phyloP scores from a whole-genome alignment of 2,113 vertebrate species.

The Beaufortia kweichowensis region DNA sequence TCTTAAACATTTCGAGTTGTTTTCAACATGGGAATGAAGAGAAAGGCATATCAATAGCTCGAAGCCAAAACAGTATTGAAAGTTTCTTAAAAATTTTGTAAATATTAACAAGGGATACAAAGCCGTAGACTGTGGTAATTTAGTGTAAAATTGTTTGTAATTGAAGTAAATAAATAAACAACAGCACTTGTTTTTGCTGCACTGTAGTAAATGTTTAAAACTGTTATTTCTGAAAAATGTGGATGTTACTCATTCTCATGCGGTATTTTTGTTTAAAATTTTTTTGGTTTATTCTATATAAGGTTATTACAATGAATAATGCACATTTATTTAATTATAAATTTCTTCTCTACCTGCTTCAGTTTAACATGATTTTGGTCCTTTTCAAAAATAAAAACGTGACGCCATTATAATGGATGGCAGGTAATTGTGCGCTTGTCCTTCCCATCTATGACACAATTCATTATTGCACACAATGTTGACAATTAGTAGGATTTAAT shows the following conservation, averaged over 20 bases:
- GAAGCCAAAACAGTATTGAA: conserved; percentile 56
- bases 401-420: conserved; percentile 42
- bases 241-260: not conserved
- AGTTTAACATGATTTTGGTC: too few species aligned
- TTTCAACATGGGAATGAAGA: conserved; percentile 54
- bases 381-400: conserved; percentile 1
- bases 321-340: too few species aligned
- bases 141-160: conserved; percentile 63
- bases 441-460: conserved; percentile 68
- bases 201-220: conserved; percentile 52
- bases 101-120: conserved; percentile 54
- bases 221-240: conserved; percentile 7
- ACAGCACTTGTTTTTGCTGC: conserved; percentile 50
- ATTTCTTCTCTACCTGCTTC: too few species aligned
- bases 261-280: not conserved
- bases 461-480: conserved; percentile 75
- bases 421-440: conserved; percentile 64
- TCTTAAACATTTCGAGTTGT: conserved; percentile 60
- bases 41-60: conserved; percentile 51
- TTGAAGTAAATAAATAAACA: conserved; percentile 58
- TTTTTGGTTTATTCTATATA: not conserved
- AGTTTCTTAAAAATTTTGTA: conserved; percentile 50
- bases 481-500: conserved; percentile 81
- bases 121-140: conserved; percentile 58
- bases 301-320: too few species aligned